These are phyloP conservation scores for Apogon talboti DNA, from an alignment of 2,797 vertebrate genomes.

Conservation along the genomic window DNA sequence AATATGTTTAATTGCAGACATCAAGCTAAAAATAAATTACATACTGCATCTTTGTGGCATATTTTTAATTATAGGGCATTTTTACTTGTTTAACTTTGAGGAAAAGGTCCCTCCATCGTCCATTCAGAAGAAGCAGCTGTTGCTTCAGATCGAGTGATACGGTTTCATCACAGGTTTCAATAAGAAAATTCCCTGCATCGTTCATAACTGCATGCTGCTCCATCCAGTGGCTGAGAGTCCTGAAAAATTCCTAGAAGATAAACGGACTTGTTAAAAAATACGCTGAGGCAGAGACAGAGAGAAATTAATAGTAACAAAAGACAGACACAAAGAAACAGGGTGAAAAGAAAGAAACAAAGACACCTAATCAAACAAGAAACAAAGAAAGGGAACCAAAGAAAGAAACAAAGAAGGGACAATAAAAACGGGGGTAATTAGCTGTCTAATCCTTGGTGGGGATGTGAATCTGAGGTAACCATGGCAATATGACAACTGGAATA, in stretches of 20 bases:
- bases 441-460: constrained; percentile 74
- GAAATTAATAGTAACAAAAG: constrained; percentile 61
- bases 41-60: neutral
- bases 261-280: constrained; percentile 28
- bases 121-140: constrained; percentile 93
- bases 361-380: constrained; percentile 59
- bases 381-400: constrained; percentile 62
- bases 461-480: constrained; percentile 74
- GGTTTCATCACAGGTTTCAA: constrained; percentile 94
- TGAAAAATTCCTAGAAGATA: constrained; percentile 91
- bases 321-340: constrained; percentile 38
- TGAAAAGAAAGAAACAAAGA: constrained; percentile 52
- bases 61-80: constrained; percentile 1
- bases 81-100: constrained; percentile 95
- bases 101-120: constrained; percentile 96
- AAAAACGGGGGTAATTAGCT: constrained; percentile 79
- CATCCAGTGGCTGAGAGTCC: constrained; percentile 94
- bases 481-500: constrained; percentile 66
- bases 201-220: constrained; percentile 97
- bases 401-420: constrained; percentile 67
- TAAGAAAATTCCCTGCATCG: constrained; percentile 97
- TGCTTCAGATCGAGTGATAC: constrained; percentile 97
- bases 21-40: neutral
- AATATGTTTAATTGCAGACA: too few relatives aligned
- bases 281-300: constrained; percentile 30